phyloP scores from a whole-genome alignment of 2,888 invertebrate genomes.

The Nemotelus pantherinus region DNA sequence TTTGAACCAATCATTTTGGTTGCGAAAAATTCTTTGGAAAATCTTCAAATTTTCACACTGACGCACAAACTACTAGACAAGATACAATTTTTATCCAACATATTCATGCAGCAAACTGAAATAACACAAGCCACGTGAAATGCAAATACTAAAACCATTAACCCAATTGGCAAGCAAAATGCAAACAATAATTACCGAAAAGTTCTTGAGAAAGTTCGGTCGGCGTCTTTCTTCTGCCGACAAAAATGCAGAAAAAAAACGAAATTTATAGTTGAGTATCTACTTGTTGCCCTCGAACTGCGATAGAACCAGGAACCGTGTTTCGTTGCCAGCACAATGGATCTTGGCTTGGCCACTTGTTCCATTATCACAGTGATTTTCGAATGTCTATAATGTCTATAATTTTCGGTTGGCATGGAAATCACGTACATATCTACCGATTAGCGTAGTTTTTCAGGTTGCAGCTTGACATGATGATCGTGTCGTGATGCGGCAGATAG shows the following conservation, averaged over 20 bases:
- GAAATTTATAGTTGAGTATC: no score
- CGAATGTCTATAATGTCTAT: neutral
- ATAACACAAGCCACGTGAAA: neutral
- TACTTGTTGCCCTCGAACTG: neutral
- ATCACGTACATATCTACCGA: neutral
- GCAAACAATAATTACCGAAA: neutral
- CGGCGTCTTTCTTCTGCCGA: neutral
- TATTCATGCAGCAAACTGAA: no score
- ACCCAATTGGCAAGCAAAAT: neutral
- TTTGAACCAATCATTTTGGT: no score
- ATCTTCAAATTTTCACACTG: no score
- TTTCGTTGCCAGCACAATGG: neutral
- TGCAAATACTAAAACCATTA: neutral
- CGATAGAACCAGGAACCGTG: neutral
- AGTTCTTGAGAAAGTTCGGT: neutral
- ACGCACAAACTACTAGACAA: no score
- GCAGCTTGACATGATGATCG: no score
- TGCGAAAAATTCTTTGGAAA: no score
- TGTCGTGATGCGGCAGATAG: no score
- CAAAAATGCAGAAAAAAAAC: no score
- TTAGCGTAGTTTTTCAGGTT: no score
- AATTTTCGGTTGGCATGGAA: neutral
- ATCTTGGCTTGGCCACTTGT: neutral
- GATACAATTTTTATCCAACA: no score
- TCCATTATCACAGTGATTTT: neutral